phyloP scores from a whole-genome alignment of 2,113 vertebrate species.

The Oryzias melastigma region DNA sequence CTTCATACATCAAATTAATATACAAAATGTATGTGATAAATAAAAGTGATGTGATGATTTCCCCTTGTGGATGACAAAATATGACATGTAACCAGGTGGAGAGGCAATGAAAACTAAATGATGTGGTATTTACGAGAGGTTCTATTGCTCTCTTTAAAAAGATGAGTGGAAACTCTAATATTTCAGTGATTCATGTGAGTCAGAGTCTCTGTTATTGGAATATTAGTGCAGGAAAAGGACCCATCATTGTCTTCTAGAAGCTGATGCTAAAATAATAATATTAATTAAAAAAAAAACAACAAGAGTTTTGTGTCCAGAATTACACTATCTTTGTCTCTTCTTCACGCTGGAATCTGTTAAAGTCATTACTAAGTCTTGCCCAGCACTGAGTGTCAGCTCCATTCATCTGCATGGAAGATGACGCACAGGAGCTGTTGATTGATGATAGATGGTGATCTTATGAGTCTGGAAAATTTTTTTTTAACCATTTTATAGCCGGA shows the following conservation, averaged over 20 bases:
- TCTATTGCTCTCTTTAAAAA: constrained; percentile 29
- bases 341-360: constrained; percentile 40
- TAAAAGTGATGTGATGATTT: too few relatives aligned
- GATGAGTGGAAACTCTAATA: constrained; percentile 38
- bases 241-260: constrained; percentile 25
- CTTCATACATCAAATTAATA: too few relatives aligned
- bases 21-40: too few relatives aligned
- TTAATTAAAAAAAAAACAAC: constrained; percentile 26
- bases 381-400: neutral
- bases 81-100: too few relatives aligned
- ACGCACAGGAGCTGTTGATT: constrained; percentile 6
- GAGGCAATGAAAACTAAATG: neutral
- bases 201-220: constrained; percentile 37
- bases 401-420: constrained; percentile 1
- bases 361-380: constrained; percentile 23
- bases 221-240: constrained; percentile 33
- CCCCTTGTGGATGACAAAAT: too few relatives aligned
- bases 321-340: constrained; percentile 20
- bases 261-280: constrained; percentile 21
- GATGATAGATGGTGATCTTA: constrained; percentile 1
- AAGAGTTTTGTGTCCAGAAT: constrained; percentile 25
- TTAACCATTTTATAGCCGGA: constrained; percentile 3
- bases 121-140: constrained; percentile 15
- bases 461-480: neutral
- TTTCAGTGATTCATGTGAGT: constrained; percentile 54